Evolutionary conservation across 1,140 invertebrate genomes (phyloP).

Genomic region (Drosophila kurseongensis): DNA sequence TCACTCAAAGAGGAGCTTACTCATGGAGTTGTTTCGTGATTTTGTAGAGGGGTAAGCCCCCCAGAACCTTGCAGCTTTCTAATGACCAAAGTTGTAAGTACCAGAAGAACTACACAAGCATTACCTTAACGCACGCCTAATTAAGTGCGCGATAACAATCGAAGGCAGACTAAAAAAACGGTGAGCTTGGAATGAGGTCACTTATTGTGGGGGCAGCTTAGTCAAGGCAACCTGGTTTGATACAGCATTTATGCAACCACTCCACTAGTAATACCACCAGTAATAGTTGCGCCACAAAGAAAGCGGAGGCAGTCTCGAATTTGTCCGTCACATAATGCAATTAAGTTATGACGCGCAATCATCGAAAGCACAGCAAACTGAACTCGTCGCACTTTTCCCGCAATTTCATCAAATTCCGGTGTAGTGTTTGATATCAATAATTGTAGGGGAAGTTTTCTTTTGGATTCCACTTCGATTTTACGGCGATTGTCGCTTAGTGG

Average conservation of each 20-base stretch:
- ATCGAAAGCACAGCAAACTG: constrained; percentile 74
- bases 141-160: constrained; percentile 75
- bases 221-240: constrained; percentile 27
- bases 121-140: constrained; percentile 69
- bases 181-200: constrained; percentile 61
- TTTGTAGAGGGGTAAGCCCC: not conserved
- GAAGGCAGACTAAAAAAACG: constrained; percentile 12
- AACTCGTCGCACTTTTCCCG: constrained; percentile 74
- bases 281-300: constrained; percentile 55
- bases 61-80: constrained; percentile 52
- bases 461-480: constrained; percentile 32
- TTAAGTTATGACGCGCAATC: constrained; percentile 61
- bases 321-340: constrained; percentile 68
- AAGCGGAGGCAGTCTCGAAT: constrained; percentile 48
- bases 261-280: constrained; percentile 1
- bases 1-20: constrained; percentile 12
- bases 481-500: constrained; percentile 59
- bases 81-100: constrained; percentile 49
- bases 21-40: constrained; percentile 19
- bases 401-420: constrained; percentile 37
- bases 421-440: constrained; percentile 30
- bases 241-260: constrained; percentile 60
- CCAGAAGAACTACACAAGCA: constrained; percentile 43
- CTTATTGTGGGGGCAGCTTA: constrained; percentile 50
- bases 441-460: not conserved